Evolutionary conservation across 2,888 invertebrate genomes (phyloP).

Genomic region (Lymantria dispar): DNA sequence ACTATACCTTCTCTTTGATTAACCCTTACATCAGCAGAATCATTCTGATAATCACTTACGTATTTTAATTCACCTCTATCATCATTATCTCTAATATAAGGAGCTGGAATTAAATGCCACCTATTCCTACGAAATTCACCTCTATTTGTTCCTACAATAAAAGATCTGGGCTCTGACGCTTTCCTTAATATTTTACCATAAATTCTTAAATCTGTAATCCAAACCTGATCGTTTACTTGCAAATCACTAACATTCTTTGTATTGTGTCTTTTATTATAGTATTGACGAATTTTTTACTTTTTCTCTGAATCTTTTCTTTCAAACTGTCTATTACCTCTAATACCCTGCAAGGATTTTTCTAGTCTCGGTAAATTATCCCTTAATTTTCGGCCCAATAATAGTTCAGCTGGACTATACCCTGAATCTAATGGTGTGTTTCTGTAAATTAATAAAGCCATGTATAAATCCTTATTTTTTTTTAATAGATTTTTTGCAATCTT

Average conservation of each 20-base stretch:
- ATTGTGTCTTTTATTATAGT: not conserved
- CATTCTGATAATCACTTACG: too few species aligned
- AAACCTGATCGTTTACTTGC: not conserved
- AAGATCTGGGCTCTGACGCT: not conserved
- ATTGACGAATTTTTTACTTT: not conserved
- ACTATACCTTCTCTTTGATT: too few species aligned
- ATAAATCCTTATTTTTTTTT: not conserved
- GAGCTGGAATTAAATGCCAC: too few species aligned
- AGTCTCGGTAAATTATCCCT: not conserved
- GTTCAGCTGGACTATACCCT: not conserved
- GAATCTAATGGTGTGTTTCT: not conserved
- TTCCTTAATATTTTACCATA: not conserved
- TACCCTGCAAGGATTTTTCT: not conserved
- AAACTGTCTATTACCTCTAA: not conserved
- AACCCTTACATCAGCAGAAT: too few species aligned
- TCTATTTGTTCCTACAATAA: too few species aligned
- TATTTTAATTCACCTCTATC: too few species aligned
- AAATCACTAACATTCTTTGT: not conserved
- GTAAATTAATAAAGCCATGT: not conserved
- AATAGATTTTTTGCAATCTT: not conserved
- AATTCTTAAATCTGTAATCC: not conserved
- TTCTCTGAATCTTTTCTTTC: not conserved
- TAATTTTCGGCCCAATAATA: not conserved
- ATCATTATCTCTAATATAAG: too few species aligned
- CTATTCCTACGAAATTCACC: too few species aligned